These are phyloP conservation scores for Xerus rutilus DNA, from an alignment of 2,797 vertebrate genomes.

Conservation along the genomic window DNA sequence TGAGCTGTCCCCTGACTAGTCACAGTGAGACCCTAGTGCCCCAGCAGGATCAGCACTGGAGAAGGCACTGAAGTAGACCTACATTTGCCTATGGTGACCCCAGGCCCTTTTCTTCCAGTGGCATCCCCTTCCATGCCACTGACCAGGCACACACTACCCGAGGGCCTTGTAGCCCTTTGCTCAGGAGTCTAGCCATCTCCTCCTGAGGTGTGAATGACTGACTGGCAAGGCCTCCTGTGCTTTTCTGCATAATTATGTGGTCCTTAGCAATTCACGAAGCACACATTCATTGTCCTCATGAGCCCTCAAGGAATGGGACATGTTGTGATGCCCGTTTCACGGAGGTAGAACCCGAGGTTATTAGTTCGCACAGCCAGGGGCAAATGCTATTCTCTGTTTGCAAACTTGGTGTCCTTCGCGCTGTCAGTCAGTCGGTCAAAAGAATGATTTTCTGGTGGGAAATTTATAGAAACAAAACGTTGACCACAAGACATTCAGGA, in stretches of 20 bases:
- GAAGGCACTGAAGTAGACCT: background rate
- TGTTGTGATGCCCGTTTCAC: background rate
- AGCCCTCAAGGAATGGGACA: background rate
- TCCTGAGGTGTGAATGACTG: background rate
- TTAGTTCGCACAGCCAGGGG: background rate
- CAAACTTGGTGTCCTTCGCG: background rate
- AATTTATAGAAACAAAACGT: background rate
- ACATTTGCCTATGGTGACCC: fast-evolving
- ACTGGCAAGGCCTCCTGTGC: too few relatives aligned
- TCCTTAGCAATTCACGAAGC: background rate
- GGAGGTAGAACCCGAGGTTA: background rate
- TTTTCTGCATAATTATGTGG: background rate
- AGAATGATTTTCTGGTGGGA: background rate
- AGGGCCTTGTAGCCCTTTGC: background rate
- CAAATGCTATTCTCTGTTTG: background rate
- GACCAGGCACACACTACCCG: too few relatives aligned
- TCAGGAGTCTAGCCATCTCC: background rate
- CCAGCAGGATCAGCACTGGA: background rate
- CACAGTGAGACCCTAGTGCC: background rate
- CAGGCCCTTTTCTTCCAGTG: background rate
- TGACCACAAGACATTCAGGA: background rate
- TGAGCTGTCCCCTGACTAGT: background rate
- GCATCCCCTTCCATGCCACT: background rate
- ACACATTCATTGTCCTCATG: fast-evolving
- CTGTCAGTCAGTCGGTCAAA: too few relatives aligned